Percentiles rank a stretch among this genome's conserved stretches.
Conservation (phyloP, 2,888 invertebrate genomes). For the Cataglyphis rosenhaueri region DNA sequence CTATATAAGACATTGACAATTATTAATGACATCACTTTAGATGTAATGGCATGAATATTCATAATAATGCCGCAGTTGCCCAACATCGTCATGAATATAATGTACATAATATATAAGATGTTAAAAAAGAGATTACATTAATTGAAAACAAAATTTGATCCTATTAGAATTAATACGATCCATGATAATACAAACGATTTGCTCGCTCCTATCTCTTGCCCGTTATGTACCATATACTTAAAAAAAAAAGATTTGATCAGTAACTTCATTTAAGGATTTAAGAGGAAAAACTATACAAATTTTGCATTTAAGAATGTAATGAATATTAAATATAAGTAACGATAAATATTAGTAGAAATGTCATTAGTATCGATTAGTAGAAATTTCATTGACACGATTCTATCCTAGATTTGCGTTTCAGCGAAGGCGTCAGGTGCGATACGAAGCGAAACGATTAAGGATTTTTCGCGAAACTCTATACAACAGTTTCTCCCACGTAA, state of each 20-base stretch:
- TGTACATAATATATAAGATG: background rate
- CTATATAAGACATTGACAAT: background rate
- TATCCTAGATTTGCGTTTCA: background rate
- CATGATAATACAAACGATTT: background rate
- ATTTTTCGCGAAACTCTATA: conserved; percentile 13
- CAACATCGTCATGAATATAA: background rate
- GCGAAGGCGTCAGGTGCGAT: conserved; percentile 30
- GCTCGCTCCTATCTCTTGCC: background rate
- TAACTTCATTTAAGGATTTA: background rate
- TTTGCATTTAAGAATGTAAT: background rate
- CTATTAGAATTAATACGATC: background rate
- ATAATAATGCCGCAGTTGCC: no score
- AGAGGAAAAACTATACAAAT: background rate
- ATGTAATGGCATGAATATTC: background rate
- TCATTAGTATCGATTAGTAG: background rate
- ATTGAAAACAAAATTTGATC: background rate
- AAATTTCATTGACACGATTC: conserved; percentile 21
- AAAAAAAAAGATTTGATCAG: background rate
- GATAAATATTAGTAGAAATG: conserved; percentile 7
- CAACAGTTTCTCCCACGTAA: conserved; percentile 16
- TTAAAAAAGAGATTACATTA: background rate
- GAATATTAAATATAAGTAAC: background rate
- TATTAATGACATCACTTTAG: background rate
- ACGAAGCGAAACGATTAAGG: conserved; percentile 22
- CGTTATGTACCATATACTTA: background rate